These are phyloP conservation scores for Drosophila kokeensis DNA, from an alignment of 2,888 invertebrate species.

Conservation along the genomic window DNA sequence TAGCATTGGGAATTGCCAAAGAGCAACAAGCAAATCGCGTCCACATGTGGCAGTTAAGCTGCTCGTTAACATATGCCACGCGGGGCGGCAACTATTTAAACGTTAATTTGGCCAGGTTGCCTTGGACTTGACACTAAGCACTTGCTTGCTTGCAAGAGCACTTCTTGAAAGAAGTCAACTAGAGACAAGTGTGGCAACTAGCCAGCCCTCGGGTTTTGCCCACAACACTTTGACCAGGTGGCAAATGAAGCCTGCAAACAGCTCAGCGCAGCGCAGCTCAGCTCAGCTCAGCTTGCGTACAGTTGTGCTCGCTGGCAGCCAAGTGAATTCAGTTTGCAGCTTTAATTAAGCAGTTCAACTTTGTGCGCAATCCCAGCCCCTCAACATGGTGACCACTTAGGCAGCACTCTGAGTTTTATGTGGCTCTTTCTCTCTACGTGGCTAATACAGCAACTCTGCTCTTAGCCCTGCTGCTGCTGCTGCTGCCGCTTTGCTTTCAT, in stretches of 20 bases:
- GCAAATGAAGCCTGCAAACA: not conserved
- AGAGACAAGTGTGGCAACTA: slow-evolving; percentile 15
- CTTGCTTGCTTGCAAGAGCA: slow-evolving; percentile 10
- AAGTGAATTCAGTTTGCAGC: slow-evolving; percentile 9
- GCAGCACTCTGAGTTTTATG: slow-evolving; percentile 48
- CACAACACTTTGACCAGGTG: slow-evolving; percentile 20
- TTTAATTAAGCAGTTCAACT: slow-evolving; percentile 27
- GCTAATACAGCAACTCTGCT: slow-evolving; percentile 7
- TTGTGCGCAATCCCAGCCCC: not conserved
- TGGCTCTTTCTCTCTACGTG: slow-evolving; percentile 44
- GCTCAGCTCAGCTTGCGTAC: slow-evolving; percentile 25
- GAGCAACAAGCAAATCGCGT: slow-evolving; percentile 22
- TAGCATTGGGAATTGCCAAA: slow-evolving; percentile 41
- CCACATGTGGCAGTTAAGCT: slow-evolving; percentile 42
- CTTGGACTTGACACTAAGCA: slow-evolving; percentile 10
- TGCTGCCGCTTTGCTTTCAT: not conserved
- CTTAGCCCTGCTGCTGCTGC: not conserved
- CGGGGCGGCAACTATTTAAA: slow-evolving; percentile 42
- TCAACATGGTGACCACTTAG: slow-evolving; percentile 21
- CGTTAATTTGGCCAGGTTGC: slow-evolving; percentile 53
- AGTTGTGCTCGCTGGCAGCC: slow-evolving; percentile 28
- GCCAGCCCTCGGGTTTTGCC: slow-evolving; percentile 30
- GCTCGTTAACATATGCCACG: slow-evolving; percentile 35
- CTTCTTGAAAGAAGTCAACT: slow-evolving; percentile 25
- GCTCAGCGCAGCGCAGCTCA: not conserved